Evolutionary conservation across 2,113 vertebrate genomes (phyloP).

Genomic region (Aptenodytes forsteri): DNA sequence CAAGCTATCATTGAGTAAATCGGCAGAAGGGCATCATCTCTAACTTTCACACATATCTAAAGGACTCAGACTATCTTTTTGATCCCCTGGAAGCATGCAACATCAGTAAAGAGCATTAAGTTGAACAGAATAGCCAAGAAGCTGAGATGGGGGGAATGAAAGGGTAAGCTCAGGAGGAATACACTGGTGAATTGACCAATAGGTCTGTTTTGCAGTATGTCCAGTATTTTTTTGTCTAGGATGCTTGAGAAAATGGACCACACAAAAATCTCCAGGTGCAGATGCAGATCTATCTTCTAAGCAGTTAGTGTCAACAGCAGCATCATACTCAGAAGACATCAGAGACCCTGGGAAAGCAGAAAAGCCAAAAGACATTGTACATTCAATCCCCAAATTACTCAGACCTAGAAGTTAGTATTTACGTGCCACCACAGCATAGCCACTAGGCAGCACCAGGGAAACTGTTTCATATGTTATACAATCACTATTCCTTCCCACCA

Average conservation of each 20-base stretch:
- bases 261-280: background rate
- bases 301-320: background rate
- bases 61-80: background rate
- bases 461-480: background rate
- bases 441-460: background rate
- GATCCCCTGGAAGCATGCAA: background rate
- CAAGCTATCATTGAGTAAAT: background rate
- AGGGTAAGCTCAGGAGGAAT: background rate
- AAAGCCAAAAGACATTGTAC: background rate
- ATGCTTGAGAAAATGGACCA: background rate
- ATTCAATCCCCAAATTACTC: background rate
- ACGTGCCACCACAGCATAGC: fast-evolving
- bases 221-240: background rate
- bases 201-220: background rate
- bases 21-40: background rate
- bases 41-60: background rate
- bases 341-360: background rate
- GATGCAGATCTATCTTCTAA: background rate
- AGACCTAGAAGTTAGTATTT: background rate
- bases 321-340: background rate
- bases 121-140: background rate
- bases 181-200: background rate
- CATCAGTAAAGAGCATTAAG: background rate
- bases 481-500: background rate
- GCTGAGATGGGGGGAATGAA: background rate